Evolutionary conservation across 1,140 invertebrate genomes (phyloP), one percentile per base, ranked within the genome.

Genomic region (Zaprionus capensis): DNA sequence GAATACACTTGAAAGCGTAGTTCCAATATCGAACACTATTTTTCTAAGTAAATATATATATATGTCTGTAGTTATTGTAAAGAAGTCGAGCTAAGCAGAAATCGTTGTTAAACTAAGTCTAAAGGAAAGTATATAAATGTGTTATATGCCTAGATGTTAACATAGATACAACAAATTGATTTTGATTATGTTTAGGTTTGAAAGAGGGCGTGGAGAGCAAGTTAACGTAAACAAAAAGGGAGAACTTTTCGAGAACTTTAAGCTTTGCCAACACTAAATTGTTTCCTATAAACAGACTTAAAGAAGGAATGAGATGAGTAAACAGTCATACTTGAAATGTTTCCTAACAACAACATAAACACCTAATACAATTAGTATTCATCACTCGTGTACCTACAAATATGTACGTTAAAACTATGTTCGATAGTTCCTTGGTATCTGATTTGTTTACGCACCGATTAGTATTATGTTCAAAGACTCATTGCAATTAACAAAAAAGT

Each of bases 11-110:
- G 12, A 57, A 58, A 63, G 59, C 22, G 22, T 62, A 68, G 64
- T 75, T 85, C 68, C 64, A 62, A 71, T 80, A 82, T 69, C 59
- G 67, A 86, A 73, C 62, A 72, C 67, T 86, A 86, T 86, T 87
- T 87, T 87, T 88, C 69, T 88, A 87, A 88, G 81, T 53, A 77
- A 59, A 59, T 86, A 76, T 75, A 71, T 71, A 66, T n/a, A 5
- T 41, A 15, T 41, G 46, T 51, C 20, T 51, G 20, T 51, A 51
- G 4, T 6, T 24, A 70, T 38, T 61, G 36, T 62, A 57, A 82
- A 44, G 17, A 76, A 41, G 15, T 68, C 26, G 53, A 83, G 80
- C 77, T 87, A 71, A 71, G 71, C 67, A 26, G 58, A 56, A 46
- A 62, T 31, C 15, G 34, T 51, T 71, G 63, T 74, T 81, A 69